Percentiles rank a stretch among this genome's conserved stretches.
Evolutionary conservation across 2,113 vertebrate genomes (phyloP).

Genomic region (Xerus inauris): DNA sequence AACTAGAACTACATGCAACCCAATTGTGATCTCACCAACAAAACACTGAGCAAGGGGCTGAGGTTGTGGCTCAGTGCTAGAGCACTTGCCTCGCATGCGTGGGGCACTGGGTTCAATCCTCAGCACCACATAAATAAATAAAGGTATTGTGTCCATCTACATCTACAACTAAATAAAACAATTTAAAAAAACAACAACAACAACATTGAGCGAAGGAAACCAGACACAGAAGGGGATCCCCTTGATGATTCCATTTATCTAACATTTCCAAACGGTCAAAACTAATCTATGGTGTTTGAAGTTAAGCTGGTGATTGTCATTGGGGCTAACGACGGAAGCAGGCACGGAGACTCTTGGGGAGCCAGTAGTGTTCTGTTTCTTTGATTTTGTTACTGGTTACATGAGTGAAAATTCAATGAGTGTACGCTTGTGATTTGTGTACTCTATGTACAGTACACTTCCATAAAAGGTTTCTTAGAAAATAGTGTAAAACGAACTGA

Average conservation of each 20-base stretch:
- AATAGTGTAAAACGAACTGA: not conserved
- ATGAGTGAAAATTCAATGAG: not conserved
- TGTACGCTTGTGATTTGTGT: not conserved
- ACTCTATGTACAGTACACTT: not conserved
- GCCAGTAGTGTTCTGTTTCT: not conserved
- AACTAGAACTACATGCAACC: not conserved
- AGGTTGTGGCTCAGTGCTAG: no score
- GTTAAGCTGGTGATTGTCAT: not conserved
- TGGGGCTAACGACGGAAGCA: not conserved
- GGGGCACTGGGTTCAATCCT: no score
- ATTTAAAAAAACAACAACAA: no score
- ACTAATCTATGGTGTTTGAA: not conserved
- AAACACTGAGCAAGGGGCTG: not conserved
- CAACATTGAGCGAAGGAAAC: not conserved
- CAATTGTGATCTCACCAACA: not conserved
- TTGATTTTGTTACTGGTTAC: not conserved
- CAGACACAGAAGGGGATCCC: not conserved
- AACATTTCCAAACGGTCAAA: not conserved
- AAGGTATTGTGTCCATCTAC: no score
- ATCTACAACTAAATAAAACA: no score
- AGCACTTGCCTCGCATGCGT: no score
- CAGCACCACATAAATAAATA: no score
- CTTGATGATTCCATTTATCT: not conserved
- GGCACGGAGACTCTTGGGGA: not conserved
- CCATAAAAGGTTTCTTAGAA: slow-evolving; percentile 1